A percentile compares a stretch with the other conserved stretches of the same genome.
These are phyloP conservation scores for Cavia aperea DNA, from an alignment of 2,113 vertebrate genomes.

Conservation along the genomic window DNA sequence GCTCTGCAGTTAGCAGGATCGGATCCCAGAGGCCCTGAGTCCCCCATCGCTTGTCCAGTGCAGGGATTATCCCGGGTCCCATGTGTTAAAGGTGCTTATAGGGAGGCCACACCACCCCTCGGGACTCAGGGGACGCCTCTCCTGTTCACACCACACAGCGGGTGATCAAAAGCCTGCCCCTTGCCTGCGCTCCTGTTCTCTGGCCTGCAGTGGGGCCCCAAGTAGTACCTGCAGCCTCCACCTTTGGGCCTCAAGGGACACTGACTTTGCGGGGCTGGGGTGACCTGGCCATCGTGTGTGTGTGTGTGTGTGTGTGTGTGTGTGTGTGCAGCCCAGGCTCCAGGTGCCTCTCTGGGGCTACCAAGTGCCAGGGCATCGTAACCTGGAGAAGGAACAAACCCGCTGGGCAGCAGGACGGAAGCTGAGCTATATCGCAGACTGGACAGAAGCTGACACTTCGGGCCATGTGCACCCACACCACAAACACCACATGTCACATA, in stretches of 20 bases:
- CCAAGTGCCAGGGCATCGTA: background rate
- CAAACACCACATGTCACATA: background rate
- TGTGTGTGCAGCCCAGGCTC: too few species aligned
- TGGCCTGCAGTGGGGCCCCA: too few species aligned
- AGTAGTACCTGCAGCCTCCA: too few species aligned
- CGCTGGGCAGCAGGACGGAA: background rate
- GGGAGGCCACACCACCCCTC: rapidly evolving
- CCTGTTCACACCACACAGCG: background rate
- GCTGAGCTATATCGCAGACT: rapidly evolving
- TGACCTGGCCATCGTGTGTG: background rate
- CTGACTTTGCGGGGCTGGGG: background rate
- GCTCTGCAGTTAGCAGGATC: too few species aligned
- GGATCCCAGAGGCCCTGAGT: background rate
- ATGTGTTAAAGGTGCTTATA: background rate
- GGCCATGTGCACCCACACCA: background rate
- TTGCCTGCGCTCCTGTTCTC: background rate
- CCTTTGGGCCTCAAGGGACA: rapidly evolving
- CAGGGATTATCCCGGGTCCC: too few species aligned
- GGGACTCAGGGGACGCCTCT: background rate
- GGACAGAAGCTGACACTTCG: background rate
- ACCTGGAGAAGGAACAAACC: too few species aligned
- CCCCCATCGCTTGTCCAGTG: background rate
- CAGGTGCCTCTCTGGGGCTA: too few species aligned
- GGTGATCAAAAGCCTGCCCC: background rate
- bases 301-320: too few species aligned